phyloP scores from a whole-genome alignment of 2,113 vertebrate species.

The Thunnus maccoyii region DNA sequence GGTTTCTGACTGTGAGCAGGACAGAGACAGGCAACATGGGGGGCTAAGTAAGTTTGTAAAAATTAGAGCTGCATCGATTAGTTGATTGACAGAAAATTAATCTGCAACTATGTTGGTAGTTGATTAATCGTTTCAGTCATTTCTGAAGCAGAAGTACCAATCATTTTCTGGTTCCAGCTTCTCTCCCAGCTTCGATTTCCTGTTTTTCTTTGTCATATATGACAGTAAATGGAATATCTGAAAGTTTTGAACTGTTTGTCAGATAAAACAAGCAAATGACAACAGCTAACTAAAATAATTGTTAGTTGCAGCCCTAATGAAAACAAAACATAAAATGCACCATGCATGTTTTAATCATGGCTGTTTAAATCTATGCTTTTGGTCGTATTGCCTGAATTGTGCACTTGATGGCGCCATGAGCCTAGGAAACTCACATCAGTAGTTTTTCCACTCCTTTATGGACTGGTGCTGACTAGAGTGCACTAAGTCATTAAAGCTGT shows the following conservation, averaged over 20 bases:
- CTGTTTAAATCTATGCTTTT: neutral
- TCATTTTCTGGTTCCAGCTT: too few relatives aligned
- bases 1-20: constrained; percentile 80
- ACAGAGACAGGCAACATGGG: constrained; percentile 22
- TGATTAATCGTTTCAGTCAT: too few relatives aligned
- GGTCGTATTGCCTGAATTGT: constrained; percentile 13
- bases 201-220: too few relatives aligned
- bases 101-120: too few relatives aligned
- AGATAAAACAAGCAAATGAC: too few relatives aligned
- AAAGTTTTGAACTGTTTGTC: too few relatives aligned
- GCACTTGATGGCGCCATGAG: constrained; percentile 76
- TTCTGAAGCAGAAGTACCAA: too few relatives aligned
- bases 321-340: constrained; percentile 1
- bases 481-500: constrained; percentile 9
- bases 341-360: neutral
- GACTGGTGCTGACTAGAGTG: neutral
- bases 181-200: too few relatives aligned
- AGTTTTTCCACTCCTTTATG: neutral
- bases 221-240: too few relatives aligned
- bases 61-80: neutral
- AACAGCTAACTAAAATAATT: too few relatives aligned
- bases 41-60: constrained; percentile 66
- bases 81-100: too few relatives aligned
- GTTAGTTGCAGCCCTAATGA: too few relatives aligned
- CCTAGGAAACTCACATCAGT: constrained; percentile 13